Percentiles rank a stretch among this genome's conserved stretches.
These are phyloP conservation scores for Argyresthia albistria DNA, from an alignment of 2,888 invertebrate species.

Conservation along the genomic window DNA sequence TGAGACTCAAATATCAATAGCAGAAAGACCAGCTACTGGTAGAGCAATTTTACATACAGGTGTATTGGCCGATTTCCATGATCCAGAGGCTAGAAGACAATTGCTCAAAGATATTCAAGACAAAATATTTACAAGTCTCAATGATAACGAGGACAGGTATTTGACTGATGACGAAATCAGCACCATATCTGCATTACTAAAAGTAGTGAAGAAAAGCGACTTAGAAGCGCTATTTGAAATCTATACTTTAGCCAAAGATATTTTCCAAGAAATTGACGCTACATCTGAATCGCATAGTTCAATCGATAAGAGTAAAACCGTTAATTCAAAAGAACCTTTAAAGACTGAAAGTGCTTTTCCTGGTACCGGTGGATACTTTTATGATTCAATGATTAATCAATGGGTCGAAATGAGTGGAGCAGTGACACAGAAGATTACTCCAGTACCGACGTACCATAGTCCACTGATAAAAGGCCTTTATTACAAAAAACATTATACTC, in stretches of 20 bases:
- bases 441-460: too few species aligned
- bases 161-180: constrained; percentile 47
- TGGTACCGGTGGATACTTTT: too few species aligned
- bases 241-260: constrained; percentile 54
- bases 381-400: too few species aligned
- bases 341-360: too few species aligned
- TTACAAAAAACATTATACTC: too few species aligned
- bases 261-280: constrained; percentile 44
- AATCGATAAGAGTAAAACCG: too few species aligned
- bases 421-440: too few species aligned
- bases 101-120: background rate
- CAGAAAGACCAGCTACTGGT: background rate
- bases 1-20: background rate
- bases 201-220: constrained; percentile 51
- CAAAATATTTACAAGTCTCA: background rate
- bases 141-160: constrained; percentile 29
- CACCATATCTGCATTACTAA: constrained; percentile 38
- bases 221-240: constrained; percentile 54
- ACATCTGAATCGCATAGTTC: background rate
- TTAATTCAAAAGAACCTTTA: too few species aligned
- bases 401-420: too few species aligned
- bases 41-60: background rate
- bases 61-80: too few species aligned
- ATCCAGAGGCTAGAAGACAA: too few species aligned
- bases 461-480: too few species aligned